Conservation (phyloP, 2,888 invertebrate genomes). For the Luperina testacea region DNA sequence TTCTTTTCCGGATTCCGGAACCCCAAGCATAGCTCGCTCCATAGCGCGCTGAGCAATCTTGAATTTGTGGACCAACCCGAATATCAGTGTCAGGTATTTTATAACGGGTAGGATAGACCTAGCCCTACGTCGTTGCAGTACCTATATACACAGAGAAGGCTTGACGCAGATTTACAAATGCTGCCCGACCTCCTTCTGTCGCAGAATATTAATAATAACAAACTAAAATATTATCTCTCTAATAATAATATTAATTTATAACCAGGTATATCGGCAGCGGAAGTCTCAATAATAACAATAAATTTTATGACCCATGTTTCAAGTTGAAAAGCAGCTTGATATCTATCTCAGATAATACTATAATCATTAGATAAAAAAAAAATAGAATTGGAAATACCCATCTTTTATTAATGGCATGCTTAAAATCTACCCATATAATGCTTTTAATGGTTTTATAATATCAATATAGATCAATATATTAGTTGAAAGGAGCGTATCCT, state of each 20-base stretch:
- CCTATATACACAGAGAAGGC: neutral
- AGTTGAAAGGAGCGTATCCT: constrained; percentile 9
- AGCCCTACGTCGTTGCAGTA: neutral
- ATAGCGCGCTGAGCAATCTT: neutral
- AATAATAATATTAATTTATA: constrained; percentile 6
- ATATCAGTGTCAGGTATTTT: neutral
- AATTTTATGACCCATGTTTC: constrained; percentile 44
- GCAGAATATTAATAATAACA: neutral
- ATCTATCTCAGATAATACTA: constrained; percentile 37
- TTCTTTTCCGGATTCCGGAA: neutral
- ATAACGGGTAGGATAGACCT: neutral
- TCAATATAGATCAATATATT: constrained; percentile 42
- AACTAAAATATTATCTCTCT: neutral
- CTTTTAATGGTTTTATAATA: constrained; percentile 38
- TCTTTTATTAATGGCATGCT: constrained; percentile 44
- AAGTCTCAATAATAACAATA: constrained; percentile 57
- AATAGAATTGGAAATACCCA: constrained; percentile 44
- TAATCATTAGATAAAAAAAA: constrained; percentile 40
- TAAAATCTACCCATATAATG: constrained; percentile 40
- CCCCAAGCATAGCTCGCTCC: neutral
- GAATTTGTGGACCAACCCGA: neutral
- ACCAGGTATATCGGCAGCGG: constrained; percentile 34
- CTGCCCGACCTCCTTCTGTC: neutral
- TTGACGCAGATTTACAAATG: neutral
- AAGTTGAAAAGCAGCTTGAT: constrained; percentile 46